Evolutionary conservation across 2,113 vertebrate genomes (phyloP).

Genomic region (Osmerus mordax): DNA sequence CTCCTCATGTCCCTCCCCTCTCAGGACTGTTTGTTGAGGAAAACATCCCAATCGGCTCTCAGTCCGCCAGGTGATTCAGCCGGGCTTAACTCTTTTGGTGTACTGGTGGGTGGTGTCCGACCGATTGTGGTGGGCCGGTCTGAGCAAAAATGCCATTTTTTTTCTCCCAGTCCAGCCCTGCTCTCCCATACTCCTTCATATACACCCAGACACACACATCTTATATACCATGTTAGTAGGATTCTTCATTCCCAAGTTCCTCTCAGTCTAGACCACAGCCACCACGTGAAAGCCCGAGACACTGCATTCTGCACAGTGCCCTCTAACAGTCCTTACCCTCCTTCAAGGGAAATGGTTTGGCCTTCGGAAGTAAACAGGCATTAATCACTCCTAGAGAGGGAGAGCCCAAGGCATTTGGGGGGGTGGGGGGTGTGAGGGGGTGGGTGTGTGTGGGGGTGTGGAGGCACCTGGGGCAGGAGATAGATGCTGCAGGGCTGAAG

Average conservation of each 20-base stretch:
- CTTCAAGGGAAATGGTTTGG: conserved; percentile 60
- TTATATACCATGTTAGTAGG: not conserved
- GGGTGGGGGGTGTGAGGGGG: conserved; percentile 57
- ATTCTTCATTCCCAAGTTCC: not conserved
- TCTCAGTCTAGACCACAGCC: not conserved
- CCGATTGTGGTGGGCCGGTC: too few species aligned
- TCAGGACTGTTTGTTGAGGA: too few species aligned
- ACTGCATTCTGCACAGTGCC: conserved; percentile 5
- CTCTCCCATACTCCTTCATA: not conserved
- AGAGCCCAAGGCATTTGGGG: conserved; percentile 66
- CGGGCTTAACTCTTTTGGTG: too few species aligned
- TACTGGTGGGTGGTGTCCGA: too few species aligned
- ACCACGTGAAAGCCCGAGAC: not conserved
- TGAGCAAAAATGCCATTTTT: too few species aligned
- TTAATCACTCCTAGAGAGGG: conserved; percentile 75
- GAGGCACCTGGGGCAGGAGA: conserved; percentile 64
- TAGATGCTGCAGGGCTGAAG: conserved; percentile 65
- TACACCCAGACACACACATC: not conserved
- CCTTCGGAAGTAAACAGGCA: conserved; percentile 76
- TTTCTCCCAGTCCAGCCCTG: too few species aligned
- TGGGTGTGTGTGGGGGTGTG: conserved; percentile 39
- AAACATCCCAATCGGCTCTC: too few species aligned
- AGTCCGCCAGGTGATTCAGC: too few species aligned
- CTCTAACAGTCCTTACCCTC: conserved; percentile 37
- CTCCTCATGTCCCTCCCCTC: too few species aligned